Evolutionary conservation across 92 coral and sea anemone genomes (phyloP).

Genomic region (Pocillopora grandis): DNA sequence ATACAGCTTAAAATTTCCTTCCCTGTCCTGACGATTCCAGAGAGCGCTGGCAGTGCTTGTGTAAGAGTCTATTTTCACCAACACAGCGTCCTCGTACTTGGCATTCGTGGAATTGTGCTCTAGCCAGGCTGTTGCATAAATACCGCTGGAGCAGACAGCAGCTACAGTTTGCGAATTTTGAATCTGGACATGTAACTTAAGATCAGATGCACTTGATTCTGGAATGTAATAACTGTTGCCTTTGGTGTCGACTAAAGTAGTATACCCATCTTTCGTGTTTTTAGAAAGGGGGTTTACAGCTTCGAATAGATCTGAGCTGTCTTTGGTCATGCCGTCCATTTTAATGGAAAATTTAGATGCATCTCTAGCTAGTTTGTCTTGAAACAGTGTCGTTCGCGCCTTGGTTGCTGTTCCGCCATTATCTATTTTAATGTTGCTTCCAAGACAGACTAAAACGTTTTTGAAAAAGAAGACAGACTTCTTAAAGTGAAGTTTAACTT

Average conservation of each 20-base stretch:
- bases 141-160: constrained; percentile 3
- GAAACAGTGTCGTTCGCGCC: no score
- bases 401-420: no score
- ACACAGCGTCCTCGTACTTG: constrained; percentile 39
- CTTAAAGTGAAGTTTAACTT: no score
- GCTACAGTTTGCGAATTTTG: constrained; percentile 4
- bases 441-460: no score
- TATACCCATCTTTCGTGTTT: background rate
- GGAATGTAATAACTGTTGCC: no score
- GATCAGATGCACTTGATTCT: no score
- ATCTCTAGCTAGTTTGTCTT: no score
- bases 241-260: constrained; percentile 43
- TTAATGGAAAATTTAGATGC: no score
- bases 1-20: constrained; percentile 2
- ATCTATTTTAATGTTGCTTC: no score
- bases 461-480: no score
- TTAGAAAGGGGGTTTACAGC: background rate
- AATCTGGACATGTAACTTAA: no score
- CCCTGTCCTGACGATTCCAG: background rate
- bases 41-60: constrained; percentile 7
- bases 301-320: background rate
- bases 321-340: constrained; percentile 39
- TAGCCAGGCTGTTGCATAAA: constrained; percentile 60
- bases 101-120: constrained; percentile 45
- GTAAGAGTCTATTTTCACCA: constrained; percentile 15